These are phyloP conservation scores for Acleris emargana DNA, from an alignment of 2,888 invertebrate genomes.

Conservation along the genomic window DNA sequence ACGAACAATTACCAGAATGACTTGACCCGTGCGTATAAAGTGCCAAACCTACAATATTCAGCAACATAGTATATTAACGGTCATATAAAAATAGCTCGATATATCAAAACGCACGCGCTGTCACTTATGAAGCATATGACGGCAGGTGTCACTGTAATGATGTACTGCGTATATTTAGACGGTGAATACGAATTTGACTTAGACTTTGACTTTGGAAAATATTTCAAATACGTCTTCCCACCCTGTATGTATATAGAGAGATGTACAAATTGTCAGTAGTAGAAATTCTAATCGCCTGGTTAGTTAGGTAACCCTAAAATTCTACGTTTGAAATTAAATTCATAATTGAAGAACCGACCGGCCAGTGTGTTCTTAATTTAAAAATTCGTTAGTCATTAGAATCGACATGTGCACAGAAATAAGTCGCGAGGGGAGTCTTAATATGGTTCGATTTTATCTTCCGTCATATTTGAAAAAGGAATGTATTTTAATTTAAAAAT, in stretches of 20 bases:
- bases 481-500: constrained; percentile 33
- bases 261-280: no score
- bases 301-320: not conserved
- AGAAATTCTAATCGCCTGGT: not conserved
- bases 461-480: constrained; percentile 32
- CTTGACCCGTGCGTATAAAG: no score
- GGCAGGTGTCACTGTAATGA: constrained; percentile 18
- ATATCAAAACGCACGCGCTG: constrained; percentile 23
- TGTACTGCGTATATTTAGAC: constrained; percentile 18
- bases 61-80: not conserved
- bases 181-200: not conserved
- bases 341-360: not conserved
- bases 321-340: not conserved
- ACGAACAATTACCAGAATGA: no score
- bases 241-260: no score
- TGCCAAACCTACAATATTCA: no score
- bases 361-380: constrained; percentile 29
- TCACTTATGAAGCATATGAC: constrained; percentile 9
- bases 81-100: constrained; percentile 14
- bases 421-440: constrained; percentile 34
- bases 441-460: constrained; percentile 35
- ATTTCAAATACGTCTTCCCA: no score
- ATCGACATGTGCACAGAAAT: constrained; percentile 35
- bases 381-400: constrained; percentile 35
- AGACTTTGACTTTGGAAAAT: no score